Base-by-base conservation (phyloP, 2,888 invertebrate species). In the Beris morrisii region DNA sequence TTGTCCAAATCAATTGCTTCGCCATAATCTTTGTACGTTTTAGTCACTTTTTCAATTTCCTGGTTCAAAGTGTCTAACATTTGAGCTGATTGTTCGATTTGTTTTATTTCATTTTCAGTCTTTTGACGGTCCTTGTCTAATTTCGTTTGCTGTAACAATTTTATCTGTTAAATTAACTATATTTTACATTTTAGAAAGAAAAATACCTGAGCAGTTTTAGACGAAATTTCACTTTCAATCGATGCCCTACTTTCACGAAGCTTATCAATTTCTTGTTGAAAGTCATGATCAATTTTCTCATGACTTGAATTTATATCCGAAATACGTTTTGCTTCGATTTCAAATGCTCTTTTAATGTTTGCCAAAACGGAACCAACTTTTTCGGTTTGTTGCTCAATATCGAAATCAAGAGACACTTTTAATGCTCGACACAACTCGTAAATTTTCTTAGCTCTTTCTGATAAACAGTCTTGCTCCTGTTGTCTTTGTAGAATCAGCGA, bases 141-240 rank as follows among this genome's bases (percentile, higher is more conserved):
- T 46, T 85, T 69, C 1, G 66, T 69, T 70, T 74, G 74, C 69
- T 70, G 56, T 12, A 30, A 54, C 28, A 12, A 55, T 11, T 13
- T 15, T 2, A 15, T 50, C 1, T 44, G n/a, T 9, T 13, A 46
- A 12, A 4, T 46, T 22, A 22, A 22, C 22, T 22, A 22, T 22
- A 22, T 22, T 22, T 22, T 22, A 22, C 3, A 22, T 22, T 22
- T 22, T 22, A 22, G 44, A 44, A 44, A 28, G n/a, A n/a, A 12
- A 28, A n/a, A 6, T 70, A 72, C 71, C 58, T 78, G 77, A 31
- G 75, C 75, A 65, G 84, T 84, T 74, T 88, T 89, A 15, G 85
- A 82, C 3, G 82, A 78, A 65, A 88, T 85, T 73, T 87, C 87
- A 75, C 89, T 88, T 74, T 89, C 88, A 45, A 88, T 83, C 69